Conservation (phyloP, 2,888 invertebrate species). For the Yponomeuta cagnagella region DNA sequence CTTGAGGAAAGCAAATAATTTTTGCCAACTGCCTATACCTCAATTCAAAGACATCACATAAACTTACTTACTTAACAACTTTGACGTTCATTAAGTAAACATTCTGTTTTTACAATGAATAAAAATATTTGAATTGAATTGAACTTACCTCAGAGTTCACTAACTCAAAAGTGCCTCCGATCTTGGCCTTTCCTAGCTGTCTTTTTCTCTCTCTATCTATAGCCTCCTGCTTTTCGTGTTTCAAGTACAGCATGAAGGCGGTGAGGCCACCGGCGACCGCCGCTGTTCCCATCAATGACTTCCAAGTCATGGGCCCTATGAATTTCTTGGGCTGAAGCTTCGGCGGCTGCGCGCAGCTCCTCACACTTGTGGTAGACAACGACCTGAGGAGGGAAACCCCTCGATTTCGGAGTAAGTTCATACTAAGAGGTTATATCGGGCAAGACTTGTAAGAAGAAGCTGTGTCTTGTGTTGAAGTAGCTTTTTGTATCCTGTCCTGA, state of each 20-base stretch:
- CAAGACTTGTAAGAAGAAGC: background rate
- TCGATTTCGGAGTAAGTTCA: constrained; percentile 51
- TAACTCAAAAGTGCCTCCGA: constrained; percentile 95
- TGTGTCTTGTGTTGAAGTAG: background rate
- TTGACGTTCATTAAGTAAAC: no score
- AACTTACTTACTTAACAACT: constrained; percentile 57
- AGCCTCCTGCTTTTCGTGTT: constrained; percentile 85
- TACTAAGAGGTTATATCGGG: constrained; percentile 26
- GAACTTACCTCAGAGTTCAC: constrained; percentile 79
- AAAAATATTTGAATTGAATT: no score
- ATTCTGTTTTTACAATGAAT: no score
- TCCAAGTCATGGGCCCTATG: constrained; percentile 88
- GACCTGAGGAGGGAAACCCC: constrained; percentile 37
- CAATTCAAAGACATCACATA: constrained; percentile 20
- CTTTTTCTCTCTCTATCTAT: constrained; percentile 84
- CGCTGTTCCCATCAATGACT: constrained; percentile 80
- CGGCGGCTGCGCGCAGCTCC: constrained; percentile 49
- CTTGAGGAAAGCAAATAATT: no score
- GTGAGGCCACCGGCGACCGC: constrained; percentile 80
- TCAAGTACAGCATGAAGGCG: constrained; percentile 85
- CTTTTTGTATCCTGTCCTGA: background rate
- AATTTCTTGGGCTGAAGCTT: constrained; percentile 39
- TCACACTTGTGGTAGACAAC: constrained; percentile 47
- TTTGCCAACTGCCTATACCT: no score
- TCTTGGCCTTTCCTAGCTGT: constrained; percentile 91